Conservation (phyloP, 2,888 invertebrate genomes). For the Allolobophora icterica region DNA sequence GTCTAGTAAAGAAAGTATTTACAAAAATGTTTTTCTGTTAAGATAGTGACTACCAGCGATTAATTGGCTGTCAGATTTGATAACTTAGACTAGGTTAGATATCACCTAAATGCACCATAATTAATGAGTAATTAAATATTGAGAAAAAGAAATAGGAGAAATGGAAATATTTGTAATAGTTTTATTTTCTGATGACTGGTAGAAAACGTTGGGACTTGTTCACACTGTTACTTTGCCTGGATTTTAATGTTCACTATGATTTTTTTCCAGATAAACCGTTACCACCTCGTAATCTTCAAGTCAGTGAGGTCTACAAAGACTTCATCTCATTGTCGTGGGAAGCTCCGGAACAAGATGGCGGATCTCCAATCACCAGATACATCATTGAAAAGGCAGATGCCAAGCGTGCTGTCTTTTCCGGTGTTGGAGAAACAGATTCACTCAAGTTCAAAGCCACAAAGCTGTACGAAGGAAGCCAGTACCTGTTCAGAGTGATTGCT, state of each 20-base stretch:
- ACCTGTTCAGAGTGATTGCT: slow-evolving; percentile 64
- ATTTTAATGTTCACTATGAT: not conserved
- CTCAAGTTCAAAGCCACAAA: slow-evolving; percentile 46
- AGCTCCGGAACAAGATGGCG: slow-evolving; percentile 65
- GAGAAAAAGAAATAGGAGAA: not conserved
- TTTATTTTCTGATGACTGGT: not conserved
- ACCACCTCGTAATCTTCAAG: slow-evolving; percentile 58
- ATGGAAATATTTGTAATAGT: not conserved
- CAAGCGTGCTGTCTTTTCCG: slow-evolving; percentile 55
- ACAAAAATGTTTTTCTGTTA: not conserved
- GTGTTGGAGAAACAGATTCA: slow-evolving; percentile 43
- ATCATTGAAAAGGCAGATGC: slow-evolving; percentile 59
- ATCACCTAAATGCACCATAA: too few species aligned
- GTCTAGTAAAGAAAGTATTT: not conserved
- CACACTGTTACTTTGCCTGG: not conserved
- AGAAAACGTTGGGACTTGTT: not conserved
- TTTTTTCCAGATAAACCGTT: slow-evolving; percentile 53
- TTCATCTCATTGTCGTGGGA: slow-evolving; percentile 63
- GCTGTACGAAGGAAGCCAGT: slow-evolving; percentile 68
- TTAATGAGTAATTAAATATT: not conserved
- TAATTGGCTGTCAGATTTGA: not conserved
- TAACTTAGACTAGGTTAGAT: too few species aligned
- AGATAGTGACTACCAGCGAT: not conserved
- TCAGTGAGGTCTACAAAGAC: slow-evolving; percentile 56
- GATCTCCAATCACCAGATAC: slow-evolving; percentile 61